Base-by-base conservation (phyloP, 2,113 vertebrate species). In the Heptranchias perlo region DNA sequence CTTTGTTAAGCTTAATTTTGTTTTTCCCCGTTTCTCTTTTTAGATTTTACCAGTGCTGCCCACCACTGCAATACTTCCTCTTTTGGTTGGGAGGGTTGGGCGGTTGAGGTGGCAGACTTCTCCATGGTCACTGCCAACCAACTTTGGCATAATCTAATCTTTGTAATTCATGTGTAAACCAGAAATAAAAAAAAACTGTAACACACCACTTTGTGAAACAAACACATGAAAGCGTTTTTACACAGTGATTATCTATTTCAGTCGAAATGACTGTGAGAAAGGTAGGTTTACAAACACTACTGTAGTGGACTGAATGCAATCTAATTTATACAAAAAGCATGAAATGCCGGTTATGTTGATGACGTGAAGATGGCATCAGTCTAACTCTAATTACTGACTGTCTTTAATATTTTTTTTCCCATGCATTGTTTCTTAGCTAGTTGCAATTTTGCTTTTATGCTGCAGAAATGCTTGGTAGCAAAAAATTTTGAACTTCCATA, bases 41-140 rank as follows among this genome's bases (percentile, higher is more conserved):
- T 5, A 52, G 44, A 52, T 69, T 31, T 73, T 67, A 95, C 64
- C 65, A 95, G 44, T 18, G 14, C 10, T 95, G 65, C 94, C 89
- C 28, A 95, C 94, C 94, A 95, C 4, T 69, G 25, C 47, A 69
- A 35, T 69, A 39, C 65, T 95, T 95, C 94, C 94, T 95, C 94
- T 69, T 95, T 95, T 69, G 39, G 44, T 39, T 47, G 73, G 65
- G 58, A 69, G 64, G 1, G 13, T 69, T 69, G 94, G 47, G 94
- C 5, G 1, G 47, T 69, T 95, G 89, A 62, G 89, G 58, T 25
- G 6, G 16, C n/a, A 93, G 18, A 62, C 86, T 62, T 93, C n/a
- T 93, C 58, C 58, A 61, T n/a, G 35, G 89, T 62, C n/a, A 62
- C n/a, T 93, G 58, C 0, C 54, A 93, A 39, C 87, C 89, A 62